Base-by-base conservation (phyloP, 2,888 invertebrate genomes). In the Acrocyrtus sp. region DNA sequence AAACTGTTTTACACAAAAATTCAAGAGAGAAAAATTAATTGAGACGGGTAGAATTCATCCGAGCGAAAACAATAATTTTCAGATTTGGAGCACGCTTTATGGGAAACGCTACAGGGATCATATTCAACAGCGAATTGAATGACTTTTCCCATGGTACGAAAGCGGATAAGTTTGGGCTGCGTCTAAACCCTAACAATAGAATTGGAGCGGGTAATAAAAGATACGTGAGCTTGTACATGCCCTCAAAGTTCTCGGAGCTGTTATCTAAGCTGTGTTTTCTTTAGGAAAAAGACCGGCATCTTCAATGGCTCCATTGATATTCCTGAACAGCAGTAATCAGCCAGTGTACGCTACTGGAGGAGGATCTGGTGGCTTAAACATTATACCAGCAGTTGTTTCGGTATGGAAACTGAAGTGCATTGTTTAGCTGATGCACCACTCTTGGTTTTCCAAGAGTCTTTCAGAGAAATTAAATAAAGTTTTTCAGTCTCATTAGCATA, bases 51-150 rank as follows among this genome's bases (percentile, higher is more conserved):
- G 19, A 45, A 45, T 21, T n/a, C 47, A 45, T 45, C 47, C n/a
- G n/a, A n/a, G n/a, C n/a, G n/a, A n/a, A n/a, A n/a, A n/a, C n/a
- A n/a, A 47, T 17, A 15, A 5, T 22, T 21, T 62, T 17, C 50
- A 81, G 81, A 19, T 81, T 81, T 61, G 81, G 81, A 19, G 78
- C 80, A 3, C 78, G 80, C 4, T 80, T 79, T 27, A 80, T 81
- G 81, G 81, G 81, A 19, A 69, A 77, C 21, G 57, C 58, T 1
- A 84, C 85, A 6, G 88, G 88, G 1, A 87, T 88, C 67, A 83
- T 88, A 10, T 87, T 85, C 81, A 88, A 88, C 79, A 85, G 88
- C 80, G 86, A 88, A 78, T 87, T 88, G 86, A 86, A 86, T 78
- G 88, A 88, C 78, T 88, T 88, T 82, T 85, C 86, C 0, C 82